These are phyloP conservation scores for Isichthys henryi DNA, from an alignment of 2,113 vertebrate species.

Conservation along the genomic window DNA sequence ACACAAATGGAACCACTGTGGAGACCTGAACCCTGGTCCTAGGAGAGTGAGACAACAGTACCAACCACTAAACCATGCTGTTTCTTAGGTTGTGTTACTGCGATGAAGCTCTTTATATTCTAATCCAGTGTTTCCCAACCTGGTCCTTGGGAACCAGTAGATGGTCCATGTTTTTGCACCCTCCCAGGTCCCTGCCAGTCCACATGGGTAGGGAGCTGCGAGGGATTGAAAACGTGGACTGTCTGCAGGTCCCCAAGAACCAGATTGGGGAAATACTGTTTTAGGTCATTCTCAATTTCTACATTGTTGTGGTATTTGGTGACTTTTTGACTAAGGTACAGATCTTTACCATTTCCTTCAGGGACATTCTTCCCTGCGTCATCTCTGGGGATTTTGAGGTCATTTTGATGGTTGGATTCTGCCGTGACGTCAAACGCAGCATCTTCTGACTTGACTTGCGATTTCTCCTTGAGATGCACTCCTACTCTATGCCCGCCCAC, in stretches of 20 bases:
- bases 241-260: too few relatives aligned
- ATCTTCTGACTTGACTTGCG: not conserved
- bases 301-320: not conserved
- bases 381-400: not conserved
- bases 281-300: slow-evolving; percentile 16
- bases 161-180: too few relatives aligned
- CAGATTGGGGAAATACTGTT: not conserved
- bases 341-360: not conserved
- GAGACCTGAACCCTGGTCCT: too few relatives aligned
- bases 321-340: not conserved
- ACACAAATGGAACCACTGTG: too few relatives aligned
- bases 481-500: not conserved
- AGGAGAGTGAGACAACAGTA: too few relatives aligned
- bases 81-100: not conserved
- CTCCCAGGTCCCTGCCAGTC: too few relatives aligned
- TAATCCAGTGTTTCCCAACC: too few relatives aligned
- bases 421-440: not conserved
- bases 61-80: not conserved
- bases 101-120: too few relatives aligned
- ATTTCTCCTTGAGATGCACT: not conserved
- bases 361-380: not conserved
- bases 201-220: too few relatives aligned
- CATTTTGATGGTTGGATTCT: not conserved
- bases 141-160: too few relatives aligned
- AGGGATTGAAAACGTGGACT: too few relatives aligned